Conservation (phyloP, 2,888 invertebrate species). For the Leptopilina syphax region DNA sequence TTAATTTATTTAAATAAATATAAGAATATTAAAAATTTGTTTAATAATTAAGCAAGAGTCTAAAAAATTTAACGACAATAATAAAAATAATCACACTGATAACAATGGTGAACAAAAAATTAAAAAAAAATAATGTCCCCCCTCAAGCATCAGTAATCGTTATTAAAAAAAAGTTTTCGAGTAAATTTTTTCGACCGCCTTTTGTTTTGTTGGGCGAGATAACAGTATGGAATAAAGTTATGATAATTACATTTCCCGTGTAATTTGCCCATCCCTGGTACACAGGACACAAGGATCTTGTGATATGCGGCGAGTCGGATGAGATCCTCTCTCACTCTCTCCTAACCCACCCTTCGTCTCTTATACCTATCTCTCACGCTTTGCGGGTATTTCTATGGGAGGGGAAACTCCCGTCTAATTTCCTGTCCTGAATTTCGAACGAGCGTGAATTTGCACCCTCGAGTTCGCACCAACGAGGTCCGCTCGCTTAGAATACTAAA, state of each 20-base stretch:
- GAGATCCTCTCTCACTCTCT: slow-evolving; percentile 23
- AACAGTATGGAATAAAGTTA: slow-evolving; percentile 31
- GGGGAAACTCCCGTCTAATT: slow-evolving; percentile 74
- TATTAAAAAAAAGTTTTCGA: not conserved
- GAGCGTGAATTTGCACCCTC: slow-evolving; percentile 74
- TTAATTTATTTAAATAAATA: too few relatives aligned
- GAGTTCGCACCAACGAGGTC: slow-evolving; percentile 69
- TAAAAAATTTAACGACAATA: too few relatives aligned
- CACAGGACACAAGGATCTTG: slow-evolving; percentile 35
- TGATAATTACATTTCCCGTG: slow-evolving; percentile 40
- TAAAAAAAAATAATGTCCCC: not conserved
- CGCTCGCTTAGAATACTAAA: slow-evolving; percentile 53
- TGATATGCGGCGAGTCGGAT: slow-evolving; percentile 40
- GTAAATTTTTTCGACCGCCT: not conserved
- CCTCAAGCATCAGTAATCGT: not conserved
- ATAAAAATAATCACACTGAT: not conserved
- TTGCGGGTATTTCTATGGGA: slow-evolving; percentile 74
- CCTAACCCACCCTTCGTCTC: slow-evolving; percentile 49
- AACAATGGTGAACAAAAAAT: not conserved
- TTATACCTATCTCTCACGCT: slow-evolving; percentile 74
- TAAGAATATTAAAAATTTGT: too few relatives aligned
- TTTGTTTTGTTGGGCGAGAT: slow-evolving; percentile 17
- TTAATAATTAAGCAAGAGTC: too few relatives aligned
- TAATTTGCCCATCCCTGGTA: slow-evolving; percentile 33
- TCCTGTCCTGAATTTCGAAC: slow-evolving; percentile 76